Evolutionary conservation across 2,113 vertebrate species (phyloP).

Genomic region (Oreochromis tanganicae): DNA sequence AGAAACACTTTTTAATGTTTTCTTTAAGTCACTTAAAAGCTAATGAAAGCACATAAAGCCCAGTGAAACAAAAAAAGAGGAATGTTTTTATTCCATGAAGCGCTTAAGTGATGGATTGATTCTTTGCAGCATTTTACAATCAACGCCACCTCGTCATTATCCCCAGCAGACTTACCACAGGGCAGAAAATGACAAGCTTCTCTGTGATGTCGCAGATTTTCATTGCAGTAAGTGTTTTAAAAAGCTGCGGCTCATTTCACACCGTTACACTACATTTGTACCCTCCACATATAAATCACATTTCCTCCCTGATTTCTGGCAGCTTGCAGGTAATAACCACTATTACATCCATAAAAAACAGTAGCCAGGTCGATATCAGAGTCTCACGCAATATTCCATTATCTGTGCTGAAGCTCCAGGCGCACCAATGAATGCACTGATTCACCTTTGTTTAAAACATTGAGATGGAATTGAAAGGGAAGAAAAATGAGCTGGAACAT

Average conservation of each 20-base stretch:
- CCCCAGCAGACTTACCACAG: neutral
- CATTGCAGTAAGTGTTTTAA: neutral
- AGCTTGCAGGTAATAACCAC: neutral
- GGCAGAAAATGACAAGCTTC: neutral
- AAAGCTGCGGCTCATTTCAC: neutral
- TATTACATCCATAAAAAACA: neutral
- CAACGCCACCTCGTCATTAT: neutral
- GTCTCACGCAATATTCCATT: neutral
- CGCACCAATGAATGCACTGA: neutral
- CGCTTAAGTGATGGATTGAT: neutral
- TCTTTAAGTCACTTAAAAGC: neutral
- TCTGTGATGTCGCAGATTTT: neutral
- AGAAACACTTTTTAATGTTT: neutral
- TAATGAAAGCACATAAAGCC: neutral
- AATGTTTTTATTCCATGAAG: neutral
- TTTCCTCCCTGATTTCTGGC: neutral
- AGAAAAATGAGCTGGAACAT: neutral
- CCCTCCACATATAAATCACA: neutral
- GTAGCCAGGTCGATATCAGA: neutral
- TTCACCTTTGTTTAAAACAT: neutral
- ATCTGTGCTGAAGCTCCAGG: neutral
- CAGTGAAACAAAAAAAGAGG: neutral
- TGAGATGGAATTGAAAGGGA: neutral
- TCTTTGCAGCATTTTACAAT: neutral
- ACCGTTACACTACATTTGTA: neutral